Conservation (phyloP, 2,888 invertebrate species). For the Melinopterus prodromus region DNA sequence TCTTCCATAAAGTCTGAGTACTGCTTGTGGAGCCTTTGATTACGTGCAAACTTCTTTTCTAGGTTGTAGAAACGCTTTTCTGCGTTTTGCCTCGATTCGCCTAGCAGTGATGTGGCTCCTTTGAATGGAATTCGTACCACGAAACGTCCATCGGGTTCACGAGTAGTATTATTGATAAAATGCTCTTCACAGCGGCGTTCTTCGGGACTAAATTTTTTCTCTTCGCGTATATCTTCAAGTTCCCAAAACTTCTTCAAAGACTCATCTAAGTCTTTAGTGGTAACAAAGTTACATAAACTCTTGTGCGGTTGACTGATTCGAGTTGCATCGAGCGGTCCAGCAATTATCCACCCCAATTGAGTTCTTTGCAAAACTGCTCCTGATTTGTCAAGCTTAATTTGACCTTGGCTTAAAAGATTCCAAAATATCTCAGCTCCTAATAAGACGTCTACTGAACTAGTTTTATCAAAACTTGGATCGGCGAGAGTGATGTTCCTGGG, state of each 20-base stretch:
- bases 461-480: too few relatives aligned
- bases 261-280: not conserved
- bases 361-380: not conserved
- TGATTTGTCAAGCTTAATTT: not conserved
- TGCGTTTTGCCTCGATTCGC: slow-evolving; percentile 30
- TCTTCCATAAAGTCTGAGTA: slow-evolving; percentile 40
- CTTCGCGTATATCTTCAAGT: slow-evolving; percentile 30
- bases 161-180: slow-evolving; percentile 25
- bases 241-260: slow-evolving; percentile 34
- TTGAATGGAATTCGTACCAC: slow-evolving; percentile 35
- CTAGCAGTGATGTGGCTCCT: slow-evolving; percentile 11
- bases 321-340: not conserved
- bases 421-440: not conserved
- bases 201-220: slow-evolving; percentile 6
- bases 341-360: slow-evolving; percentile 4
- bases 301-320: not conserved
- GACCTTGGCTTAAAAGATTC: not conserved
- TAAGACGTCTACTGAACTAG: too few relatives aligned
- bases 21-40: slow-evolving; percentile 15
- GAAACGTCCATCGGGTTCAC: slow-evolving; percentile 27
- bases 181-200: slow-evolving; percentile 35
- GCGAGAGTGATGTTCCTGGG: too few relatives aligned
- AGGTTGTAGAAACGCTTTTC: slow-evolving; percentile 26
- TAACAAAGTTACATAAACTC: slow-evolving; percentile 15
- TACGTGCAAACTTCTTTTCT: slow-evolving; percentile 28